Percentiles rank a stretch among this genome's conserved stretches.
These are phyloP conservation scores for Psephotus haematonotus DNA, from an alignment of 2,113 vertebrate genomes.

Conservation along the genomic window DNA sequence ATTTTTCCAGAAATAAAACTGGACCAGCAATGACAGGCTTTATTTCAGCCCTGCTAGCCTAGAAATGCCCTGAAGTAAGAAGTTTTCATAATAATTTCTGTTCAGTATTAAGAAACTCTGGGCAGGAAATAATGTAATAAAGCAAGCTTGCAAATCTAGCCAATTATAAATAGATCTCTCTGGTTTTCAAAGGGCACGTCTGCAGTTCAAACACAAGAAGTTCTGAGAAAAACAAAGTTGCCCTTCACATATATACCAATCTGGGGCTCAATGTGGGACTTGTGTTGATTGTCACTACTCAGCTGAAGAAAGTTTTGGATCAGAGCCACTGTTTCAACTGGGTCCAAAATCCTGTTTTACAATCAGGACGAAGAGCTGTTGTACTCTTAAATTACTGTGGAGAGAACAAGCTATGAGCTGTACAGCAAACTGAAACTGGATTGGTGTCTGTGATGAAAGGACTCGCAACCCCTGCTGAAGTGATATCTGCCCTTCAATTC, in stretches of 20 bases:
- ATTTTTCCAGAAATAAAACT: slow-evolving; percentile 70
- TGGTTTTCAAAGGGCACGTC: slow-evolving; percentile 38
- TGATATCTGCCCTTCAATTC: not conserved
- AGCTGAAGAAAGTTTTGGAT: not conserved
- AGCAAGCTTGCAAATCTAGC: slow-evolving; percentile 60
- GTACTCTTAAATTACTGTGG: not conserved
- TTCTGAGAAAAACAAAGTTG: slow-evolving; percentile 35
- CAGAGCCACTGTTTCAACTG: slow-evolving; percentile 4
- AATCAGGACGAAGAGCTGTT: not conserved
- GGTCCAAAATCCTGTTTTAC: not conserved
- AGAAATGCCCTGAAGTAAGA: slow-evolving; percentile 71
- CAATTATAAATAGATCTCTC: slow-evolving; percentile 58
- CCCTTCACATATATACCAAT: slow-evolving; percentile 1
- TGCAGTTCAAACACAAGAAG: slow-evolving; percentile 2
- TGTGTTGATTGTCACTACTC: not conserved
- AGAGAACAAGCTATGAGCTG: not conserved
- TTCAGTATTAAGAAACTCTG: slow-evolving; percentile 63
- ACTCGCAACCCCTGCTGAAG: not conserved
- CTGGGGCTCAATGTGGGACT: not conserved
- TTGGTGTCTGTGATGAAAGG: not conserved
- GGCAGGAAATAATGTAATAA: slow-evolving; percentile 70
- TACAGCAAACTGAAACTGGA: not conserved
- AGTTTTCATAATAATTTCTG: slow-evolving; percentile 72
- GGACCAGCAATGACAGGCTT: slow-evolving; percentile 67
- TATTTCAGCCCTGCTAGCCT: slow-evolving; percentile 55